These are phyloP conservation scores for Amphipoea lucens DNA, from an alignment of 2,888 invertebrate genomes.

Conservation along the genomic window DNA sequence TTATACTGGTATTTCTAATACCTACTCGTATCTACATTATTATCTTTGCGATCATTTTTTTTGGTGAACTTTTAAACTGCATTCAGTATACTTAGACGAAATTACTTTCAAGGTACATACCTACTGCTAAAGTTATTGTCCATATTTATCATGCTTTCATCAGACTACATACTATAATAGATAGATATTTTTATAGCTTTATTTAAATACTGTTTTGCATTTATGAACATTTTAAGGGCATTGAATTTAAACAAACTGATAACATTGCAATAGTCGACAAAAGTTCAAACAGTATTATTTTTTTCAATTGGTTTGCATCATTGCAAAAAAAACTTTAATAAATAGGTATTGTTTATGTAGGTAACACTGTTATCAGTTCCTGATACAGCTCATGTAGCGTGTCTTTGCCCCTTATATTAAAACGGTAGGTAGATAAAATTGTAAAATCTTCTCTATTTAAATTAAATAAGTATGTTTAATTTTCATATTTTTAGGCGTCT, in stretches of 20 bases:
- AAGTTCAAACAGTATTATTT: constrained; percentile 13
- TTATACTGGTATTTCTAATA: constrained; percentile 39
- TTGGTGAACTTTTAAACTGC: background rate
- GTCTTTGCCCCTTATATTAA: constrained; percentile 9
- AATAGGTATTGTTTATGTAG: background rate
- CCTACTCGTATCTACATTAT: background rate
- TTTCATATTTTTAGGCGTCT: background rate
- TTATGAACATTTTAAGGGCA: constrained; percentile 11
- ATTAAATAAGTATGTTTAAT: too few species aligned
- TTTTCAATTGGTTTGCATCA: constrained; percentile 27
- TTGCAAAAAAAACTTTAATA: constrained; percentile 6
- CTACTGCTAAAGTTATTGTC: background rate
- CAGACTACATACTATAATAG: background rate
- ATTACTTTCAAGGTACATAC: background rate
- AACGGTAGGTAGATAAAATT: constrained; percentile 4
- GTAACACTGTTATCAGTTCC: constrained; percentile 1
- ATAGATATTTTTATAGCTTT: background rate
- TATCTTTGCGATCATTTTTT: constrained; percentile 16
- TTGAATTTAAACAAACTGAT: constrained; percentile 39
- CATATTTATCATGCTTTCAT: background rate
- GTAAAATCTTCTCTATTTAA: background rate
- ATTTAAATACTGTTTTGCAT: background rate
- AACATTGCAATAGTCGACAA: constrained; percentile 12
- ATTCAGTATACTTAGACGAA: background rate
- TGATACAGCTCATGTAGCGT: background rate